Evolutionary conservation across 2,797 vertebrate genomes (phyloP).

Genomic region (Lophius americanus): DNA sequence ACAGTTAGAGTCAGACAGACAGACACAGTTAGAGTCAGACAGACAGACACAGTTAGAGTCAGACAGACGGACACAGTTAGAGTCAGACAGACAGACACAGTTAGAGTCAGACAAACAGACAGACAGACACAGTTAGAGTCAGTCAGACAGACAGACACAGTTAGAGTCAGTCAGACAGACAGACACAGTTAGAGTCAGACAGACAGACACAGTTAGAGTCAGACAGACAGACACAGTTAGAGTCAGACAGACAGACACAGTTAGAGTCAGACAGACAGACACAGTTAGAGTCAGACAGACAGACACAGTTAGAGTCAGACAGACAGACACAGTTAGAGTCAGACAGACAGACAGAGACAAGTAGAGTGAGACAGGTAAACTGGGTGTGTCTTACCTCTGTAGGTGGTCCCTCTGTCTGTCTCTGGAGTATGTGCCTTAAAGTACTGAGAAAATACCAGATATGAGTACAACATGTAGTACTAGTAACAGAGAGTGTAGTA

Average conservation of each 20-base stretch:
- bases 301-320: not conserved
- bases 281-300: too few species aligned
- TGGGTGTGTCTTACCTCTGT: constrained; percentile 58
- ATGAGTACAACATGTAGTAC: not conserved
- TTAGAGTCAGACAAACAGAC: not conserved
- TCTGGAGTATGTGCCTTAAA: constrained; percentile 58
- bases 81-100: not conserved
- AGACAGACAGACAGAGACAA: not conserved
- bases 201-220: not conserved
- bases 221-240: not conserved
- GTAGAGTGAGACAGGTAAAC: not conserved
- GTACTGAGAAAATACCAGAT: constrained; percentile 50
- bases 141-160: not conserved
- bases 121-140: not conserved
- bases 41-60: not conserved
- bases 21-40: not conserved
- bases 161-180: not conserved
- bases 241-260: not conserved
- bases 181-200: not conserved
- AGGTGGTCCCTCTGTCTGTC: constrained; percentile 49
- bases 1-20: not conserved
- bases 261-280: not conserved
- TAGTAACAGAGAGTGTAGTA: not conserved
- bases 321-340: too few species aligned
- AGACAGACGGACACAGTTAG: not conserved